These are phyloP conservation scores for Mantis religiosa DNA, from an alignment of 2,888 invertebrate species.

Conservation along the genomic window DNA sequence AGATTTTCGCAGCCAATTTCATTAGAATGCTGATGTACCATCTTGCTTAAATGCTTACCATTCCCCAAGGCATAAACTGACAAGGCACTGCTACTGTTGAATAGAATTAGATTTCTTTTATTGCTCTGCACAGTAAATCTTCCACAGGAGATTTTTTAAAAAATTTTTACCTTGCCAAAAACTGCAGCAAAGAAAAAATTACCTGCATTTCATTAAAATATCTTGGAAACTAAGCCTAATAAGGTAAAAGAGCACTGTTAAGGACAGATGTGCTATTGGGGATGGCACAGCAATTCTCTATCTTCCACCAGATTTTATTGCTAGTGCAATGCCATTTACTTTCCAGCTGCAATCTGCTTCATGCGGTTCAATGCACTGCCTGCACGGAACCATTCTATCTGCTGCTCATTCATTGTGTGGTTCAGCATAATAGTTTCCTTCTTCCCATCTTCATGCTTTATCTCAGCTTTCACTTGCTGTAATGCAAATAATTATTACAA, in stretches of 20 bases:
- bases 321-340: neutral
- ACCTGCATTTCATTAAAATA: neutral
- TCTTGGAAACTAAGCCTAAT: neutral
- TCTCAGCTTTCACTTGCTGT: slow-evolving; percentile 79
- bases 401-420: slow-evolving; percentile 94
- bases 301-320: neutral
- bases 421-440: slow-evolving; percentile 82
- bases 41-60: neutral
- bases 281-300: neutral
- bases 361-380: slow-evolving; percentile 98
- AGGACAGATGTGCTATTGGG: neutral
- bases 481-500: slow-evolving; percentile 29
- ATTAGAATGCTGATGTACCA: neutral
- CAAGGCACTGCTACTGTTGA: neutral
- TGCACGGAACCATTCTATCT: slow-evolving; percentile 96
- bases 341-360: slow-evolving; percentile 69
- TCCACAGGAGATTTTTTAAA: neutral
- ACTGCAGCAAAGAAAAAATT: neutral
- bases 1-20: neutral
- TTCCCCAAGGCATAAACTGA: neutral
- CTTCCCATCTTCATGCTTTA: slow-evolving; percentile 86
- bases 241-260: neutral
- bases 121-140: neutral
- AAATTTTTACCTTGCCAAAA: neutral
- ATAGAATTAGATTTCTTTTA: neutral